Percentiles rank a stretch among this genome's conserved stretches.
phyloP scores from a whole-genome alignment of 2,113 vertebrate species.

The Calonectris borealis region DNA sequence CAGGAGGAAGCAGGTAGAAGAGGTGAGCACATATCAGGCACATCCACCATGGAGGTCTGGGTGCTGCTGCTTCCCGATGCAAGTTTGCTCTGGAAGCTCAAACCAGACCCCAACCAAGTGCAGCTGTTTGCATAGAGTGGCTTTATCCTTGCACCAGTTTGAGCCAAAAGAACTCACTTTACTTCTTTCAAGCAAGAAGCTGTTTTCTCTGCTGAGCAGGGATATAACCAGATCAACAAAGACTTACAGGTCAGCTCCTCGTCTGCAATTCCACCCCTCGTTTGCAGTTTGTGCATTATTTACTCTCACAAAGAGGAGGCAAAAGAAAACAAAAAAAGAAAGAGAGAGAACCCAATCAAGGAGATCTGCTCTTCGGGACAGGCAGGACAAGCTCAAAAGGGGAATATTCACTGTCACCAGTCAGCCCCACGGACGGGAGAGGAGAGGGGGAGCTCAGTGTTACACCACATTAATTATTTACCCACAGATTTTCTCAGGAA shows the following conservation, averaged over 20 bases:
- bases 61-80: not conserved
- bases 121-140: not conserved
- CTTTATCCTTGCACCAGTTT: not conserved
- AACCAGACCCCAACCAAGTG: not conserved
- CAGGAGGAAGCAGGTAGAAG: not conserved
- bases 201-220: not conserved
- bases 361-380: not conserved
- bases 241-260: conserved; percentile 28
- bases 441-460: not conserved
- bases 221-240: conserved; percentile 33
- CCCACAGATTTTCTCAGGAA: conserved; percentile 1
- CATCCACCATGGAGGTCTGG: not conserved
- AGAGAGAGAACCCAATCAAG: not conserved
- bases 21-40: not conserved
- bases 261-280: conserved; percentile 49
- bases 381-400: not conserved
- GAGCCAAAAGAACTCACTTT: not conserved
- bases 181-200: not conserved
- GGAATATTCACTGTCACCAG: conserved; percentile 7
- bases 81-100: not conserved
- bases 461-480: not conserved
- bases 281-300: conserved; percentile 40
- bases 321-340: not conserved
- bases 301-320: conserved; percentile 43
- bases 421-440: not conserved